Percentiles rank a stretch among this genome's conserved stretches.
Conservation (phyloP, 2,888 invertebrate species). For the Tipula helvola region DNA sequence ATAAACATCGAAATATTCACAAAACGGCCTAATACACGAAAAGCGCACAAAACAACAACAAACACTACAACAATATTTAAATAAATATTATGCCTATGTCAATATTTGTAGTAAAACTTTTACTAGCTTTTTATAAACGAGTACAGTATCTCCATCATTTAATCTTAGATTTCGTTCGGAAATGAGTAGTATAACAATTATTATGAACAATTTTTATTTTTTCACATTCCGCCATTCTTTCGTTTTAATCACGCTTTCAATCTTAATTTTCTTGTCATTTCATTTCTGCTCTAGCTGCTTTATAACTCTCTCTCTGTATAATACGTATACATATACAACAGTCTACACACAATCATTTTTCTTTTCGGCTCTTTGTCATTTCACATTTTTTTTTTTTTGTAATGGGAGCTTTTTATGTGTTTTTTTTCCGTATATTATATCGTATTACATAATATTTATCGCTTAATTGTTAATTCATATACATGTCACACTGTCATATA, state of each 20-base stretch:
- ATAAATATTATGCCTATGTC: neutral
- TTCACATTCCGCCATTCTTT: neutral
- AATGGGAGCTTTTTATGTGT: neutral
- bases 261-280: neutral
- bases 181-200: neutral
- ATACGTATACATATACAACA: too few relatives aligned
- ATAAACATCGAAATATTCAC: neutral
- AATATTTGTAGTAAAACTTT: neutral
- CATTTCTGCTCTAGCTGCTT: neutral
- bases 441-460: neutral
- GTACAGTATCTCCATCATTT: neutral
- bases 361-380: neutral
- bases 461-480: neutral
- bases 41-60: neutral
- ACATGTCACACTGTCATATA: neutral
- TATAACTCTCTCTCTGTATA: neutral
- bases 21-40: neutral
- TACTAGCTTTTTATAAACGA: neutral
- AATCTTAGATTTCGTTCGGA: neutral
- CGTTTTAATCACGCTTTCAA: neutral
- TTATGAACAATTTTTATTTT: neutral
- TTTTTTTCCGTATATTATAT: neutral
- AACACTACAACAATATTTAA: neutral
- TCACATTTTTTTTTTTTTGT: neutral
- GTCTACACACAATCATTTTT: neutral